Base-by-base conservation (phyloP, 2,797 vertebrate species). In the Hafferia zeledoni region DNA sequence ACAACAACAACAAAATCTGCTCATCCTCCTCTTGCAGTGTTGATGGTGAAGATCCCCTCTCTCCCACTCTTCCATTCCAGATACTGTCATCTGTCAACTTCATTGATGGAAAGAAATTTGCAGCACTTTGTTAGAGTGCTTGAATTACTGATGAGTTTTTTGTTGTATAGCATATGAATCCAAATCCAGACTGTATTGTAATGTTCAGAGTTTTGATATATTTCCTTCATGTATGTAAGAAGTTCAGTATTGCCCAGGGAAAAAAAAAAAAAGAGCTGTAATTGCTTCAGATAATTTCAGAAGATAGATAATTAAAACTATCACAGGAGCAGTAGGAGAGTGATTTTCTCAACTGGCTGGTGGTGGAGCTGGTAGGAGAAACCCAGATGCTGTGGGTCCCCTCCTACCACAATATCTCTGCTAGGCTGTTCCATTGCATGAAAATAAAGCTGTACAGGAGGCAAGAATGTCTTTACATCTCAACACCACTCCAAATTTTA, bases 201-300 rank as follows among this genome's bases (percentile, higher is more conserved):
- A 25, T 49, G 9, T n/a, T 68, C 24, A 50, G 14, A 67, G 16
- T 77, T 89, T 64, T 64, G 25, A 56, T 35, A 56, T 9, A 74
- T 0, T 0, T 53, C 17, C 52, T 53, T 83, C 28, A 12, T 43
- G 33, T 68, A 35, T 5, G 31, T 15, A 28, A 35, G 31, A 56
- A 65, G 19, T 72, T 83, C 25, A 47, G 1, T 47, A 72, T 25
- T 47, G 11, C 70, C 19, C n/a, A 57, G 50, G 25, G 6, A 3
- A 52, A 72, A 78, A 17, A 72, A 78, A 17, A 23, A 72, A 3
- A 27, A 65, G 39, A 12, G 19, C 14, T 76, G 25, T 53, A 65
- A 37, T 56, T 65, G 52, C 7, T 64, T 87, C 25, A 57, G 24
- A 37, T 46, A 0, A 33, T 72, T 80, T 70, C 30, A 80, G n/a